These are phyloP conservation scores for Cetonia aurata DNA, from an alignment of 2,888 invertebrate genomes.

Conservation along the genomic window DNA sequence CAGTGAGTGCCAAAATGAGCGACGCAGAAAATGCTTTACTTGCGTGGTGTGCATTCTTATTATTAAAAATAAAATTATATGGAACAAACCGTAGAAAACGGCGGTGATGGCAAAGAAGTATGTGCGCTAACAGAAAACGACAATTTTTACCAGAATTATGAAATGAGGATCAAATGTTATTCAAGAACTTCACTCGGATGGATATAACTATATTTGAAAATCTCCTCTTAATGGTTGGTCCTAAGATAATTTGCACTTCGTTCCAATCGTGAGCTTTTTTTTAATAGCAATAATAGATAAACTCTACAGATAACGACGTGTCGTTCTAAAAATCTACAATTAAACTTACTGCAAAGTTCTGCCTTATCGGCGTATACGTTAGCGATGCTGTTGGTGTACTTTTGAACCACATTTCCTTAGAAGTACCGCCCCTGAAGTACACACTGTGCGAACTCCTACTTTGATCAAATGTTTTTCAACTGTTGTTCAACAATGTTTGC, in stretches of 20 bases:
- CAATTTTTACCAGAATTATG: no score
- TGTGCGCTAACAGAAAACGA: no score
- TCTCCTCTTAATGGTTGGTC: no score
- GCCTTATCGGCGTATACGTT: conserved; percentile 39
- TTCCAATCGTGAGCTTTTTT: conserved; percentile 23
- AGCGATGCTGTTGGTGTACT: conserved; percentile 2
- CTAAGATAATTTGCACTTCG: conserved; percentile 26
- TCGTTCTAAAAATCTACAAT: neutral
- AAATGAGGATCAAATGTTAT: no score
- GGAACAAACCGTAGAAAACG: no score
- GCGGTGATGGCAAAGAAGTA: no score
- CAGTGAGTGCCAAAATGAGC: no score
- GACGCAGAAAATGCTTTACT: no score
- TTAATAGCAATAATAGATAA: conserved; percentile 1
- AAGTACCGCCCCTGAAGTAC: conserved; percentile 1
- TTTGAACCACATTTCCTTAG: conserved; percentile 8
- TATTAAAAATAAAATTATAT: no score
- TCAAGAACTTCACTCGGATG: no score
- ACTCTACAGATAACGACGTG: neutral
- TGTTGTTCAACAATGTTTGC: conserved; percentile 17
- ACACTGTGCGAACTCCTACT: conserved; percentile 7
- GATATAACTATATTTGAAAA: no score
- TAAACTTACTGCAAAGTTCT: neutral
- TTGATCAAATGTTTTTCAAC: neutral
- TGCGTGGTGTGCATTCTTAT: no score